Evolutionary conservation across 2,797 vertebrate species (phyloP), one percentile per base, ranked within the genome.

Genomic region (Tiaroga cobitis): DNA sequence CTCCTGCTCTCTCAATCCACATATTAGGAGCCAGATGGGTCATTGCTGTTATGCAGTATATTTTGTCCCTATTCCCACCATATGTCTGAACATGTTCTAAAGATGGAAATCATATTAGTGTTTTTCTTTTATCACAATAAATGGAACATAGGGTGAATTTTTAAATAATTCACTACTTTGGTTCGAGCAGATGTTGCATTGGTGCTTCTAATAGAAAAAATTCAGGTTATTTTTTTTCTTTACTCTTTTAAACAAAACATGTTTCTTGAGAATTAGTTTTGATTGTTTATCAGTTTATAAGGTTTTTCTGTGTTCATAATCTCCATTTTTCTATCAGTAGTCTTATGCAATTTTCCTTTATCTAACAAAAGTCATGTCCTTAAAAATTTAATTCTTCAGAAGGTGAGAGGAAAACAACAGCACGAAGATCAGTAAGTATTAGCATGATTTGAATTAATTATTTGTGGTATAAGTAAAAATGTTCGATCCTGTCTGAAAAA

Each of bases 1-100:
- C 18, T 43, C 67, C 65, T 87, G 61, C 83, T 34, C 39, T 63
- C 78, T 85, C 18, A 9, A 68, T 4, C 29, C 34, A 78, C 18
- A 46, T 75, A 79, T 78, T 86, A 1, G 75, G 86, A 70, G 34
- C 76, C 49, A 70, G 19, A 32, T 61, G 59, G 77, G 59, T 32
- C 78, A 46, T 9, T 67, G 10, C 56, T 29, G 4, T 79, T 79
- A 26, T 21, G 26, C n/a, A 46, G 18, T 46, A 29, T 37, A 80
- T 6, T 85, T 63, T 34, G 67, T 79, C 76, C 10, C 46, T n/a
- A 19, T 80, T 24, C 56, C 5, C 9, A 19, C 26, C 18, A 29
- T 29, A 79, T 19, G 77, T 63, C 59, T 79, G 77, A 79, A 46
- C 29, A 26, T 79, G 46, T 32, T 32, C 9, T 24, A 63, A 26